phyloP scores from a whole-genome alignment of 2,888 invertebrate species.

The Linnaemya vulpina region DNA sequence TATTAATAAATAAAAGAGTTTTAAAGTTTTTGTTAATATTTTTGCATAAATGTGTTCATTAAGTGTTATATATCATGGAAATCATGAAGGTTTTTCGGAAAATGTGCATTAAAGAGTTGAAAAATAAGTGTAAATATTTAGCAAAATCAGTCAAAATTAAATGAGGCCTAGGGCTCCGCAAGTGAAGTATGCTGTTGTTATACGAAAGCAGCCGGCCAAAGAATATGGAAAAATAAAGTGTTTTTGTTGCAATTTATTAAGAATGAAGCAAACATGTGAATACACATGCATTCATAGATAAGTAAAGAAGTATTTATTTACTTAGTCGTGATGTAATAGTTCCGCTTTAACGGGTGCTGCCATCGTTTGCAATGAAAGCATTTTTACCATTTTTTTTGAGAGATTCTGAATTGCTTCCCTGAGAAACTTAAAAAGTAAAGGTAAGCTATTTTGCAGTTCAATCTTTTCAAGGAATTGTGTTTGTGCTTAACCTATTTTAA shows the following conservation, averaged over 20 bases:
- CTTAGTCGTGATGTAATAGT: too few species aligned
- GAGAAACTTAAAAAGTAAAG: too few species aligned
- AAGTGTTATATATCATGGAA: neutral
- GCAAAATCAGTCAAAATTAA: neutral
- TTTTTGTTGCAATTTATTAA: neutral
- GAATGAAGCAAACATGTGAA: neutral
- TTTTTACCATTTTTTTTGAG: too few species aligned
- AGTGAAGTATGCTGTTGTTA: neutral
- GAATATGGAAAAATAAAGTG: neutral
- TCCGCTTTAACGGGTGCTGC: too few species aligned
- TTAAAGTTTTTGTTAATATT: neutral
- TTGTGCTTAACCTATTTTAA: too few species aligned
- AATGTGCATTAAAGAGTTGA: neutral
- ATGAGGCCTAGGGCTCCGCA: conserved; percentile 7
- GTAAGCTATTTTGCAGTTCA: too few species aligned
- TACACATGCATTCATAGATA: neutral
- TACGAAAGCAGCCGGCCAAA: neutral
- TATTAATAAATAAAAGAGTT: neutral
- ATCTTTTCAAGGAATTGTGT: too few species aligned
- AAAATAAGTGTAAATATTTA: conserved; percentile 4
- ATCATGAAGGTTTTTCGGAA: neutral
- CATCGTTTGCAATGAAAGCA: too few species aligned
- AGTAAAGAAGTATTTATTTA: too few species aligned
- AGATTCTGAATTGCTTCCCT: too few species aligned
- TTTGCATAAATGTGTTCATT: conserved; percentile 14